Base-by-base conservation (phyloP, 64 coral and sea anemone species). In the Hydrozoanthus tunicans region DNA sequence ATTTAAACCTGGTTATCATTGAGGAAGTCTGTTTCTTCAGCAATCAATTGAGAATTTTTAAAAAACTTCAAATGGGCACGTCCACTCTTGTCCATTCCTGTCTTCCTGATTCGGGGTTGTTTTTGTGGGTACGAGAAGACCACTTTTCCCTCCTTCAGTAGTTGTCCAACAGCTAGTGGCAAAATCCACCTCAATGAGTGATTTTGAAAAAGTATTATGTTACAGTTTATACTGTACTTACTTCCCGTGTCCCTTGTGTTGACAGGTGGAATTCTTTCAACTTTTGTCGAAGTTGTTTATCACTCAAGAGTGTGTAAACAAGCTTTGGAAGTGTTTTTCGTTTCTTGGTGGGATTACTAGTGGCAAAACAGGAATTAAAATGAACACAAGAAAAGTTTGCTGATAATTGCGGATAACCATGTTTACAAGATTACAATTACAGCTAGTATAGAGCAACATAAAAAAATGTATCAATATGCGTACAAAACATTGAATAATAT, bases 301-400 rank as follows among this genome's bases (percentile, higher is more conserved):
- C 94, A 92, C 90, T 82, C 52, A 99, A 77, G 13, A 99, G 79
- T 79, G 79, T 91, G 77, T 96, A 96, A 0, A 99, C 97, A 23
- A 96, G 90, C 68, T 95, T 93, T 43, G 92, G 73, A 70, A 99
- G 77, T 53, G 97, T 83, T 70, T 96, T 96, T 86, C 92, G 93
- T 64, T 93, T 96, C 58, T 78, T 73, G 32, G 80, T 60, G 13
- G 63, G 27, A 58, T 70, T 89, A 4, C 82, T 89, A 25, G 7
- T 24, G 6, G 59, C 59, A 7, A 17, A 88, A 79, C 2, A 70
- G 52, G 13, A 62, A 73, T 23, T 73, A 7, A 90, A 63, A 51
- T 3, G 25, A 43, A 70, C 13, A n/a, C 3, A 23, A 70, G 58
- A 71, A 5, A 6, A 15, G 62, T 12, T 78, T 9, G 12, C 13